Percentiles rank a stretch among this genome's conserved stretches.
phyloP scores from a whole-genome alignment of 2,888 invertebrate genomes.

The Apamea sordens region DNA sequence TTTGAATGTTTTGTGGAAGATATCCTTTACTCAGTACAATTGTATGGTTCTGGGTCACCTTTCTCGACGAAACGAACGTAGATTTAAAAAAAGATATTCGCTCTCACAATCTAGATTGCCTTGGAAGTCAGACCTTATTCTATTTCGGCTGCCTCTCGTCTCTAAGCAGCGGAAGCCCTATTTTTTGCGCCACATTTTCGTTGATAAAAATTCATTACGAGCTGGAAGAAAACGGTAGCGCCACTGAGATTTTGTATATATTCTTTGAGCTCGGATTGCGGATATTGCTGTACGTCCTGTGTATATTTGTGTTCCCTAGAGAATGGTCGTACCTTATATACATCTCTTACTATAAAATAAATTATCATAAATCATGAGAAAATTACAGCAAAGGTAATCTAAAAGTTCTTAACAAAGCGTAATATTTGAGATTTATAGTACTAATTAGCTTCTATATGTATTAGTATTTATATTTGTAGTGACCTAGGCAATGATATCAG shows the following conservation, averaged over 20 bases:
- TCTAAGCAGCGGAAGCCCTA: slow-evolving; percentile 30
- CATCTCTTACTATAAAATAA: slow-evolving; percentile 3
- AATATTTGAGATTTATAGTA: neutral
- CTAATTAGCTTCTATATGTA: neutral
- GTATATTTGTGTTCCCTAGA: slow-evolving; percentile 12
- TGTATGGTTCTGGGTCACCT: slow-evolving; percentile 27
- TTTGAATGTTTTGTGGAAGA: slow-evolving; percentile 36
- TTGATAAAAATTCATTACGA: slow-evolving; percentile 58
- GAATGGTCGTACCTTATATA: neutral
- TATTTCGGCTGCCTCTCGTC: slow-evolving; percentile 46
- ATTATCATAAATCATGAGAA: slow-evolving; percentile 1
- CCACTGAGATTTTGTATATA: slow-evolving; percentile 40
- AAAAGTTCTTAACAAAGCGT: neutral
- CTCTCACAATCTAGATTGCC: slow-evolving; percentile 42
- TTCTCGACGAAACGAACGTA: slow-evolving; percentile 10
- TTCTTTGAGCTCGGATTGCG: slow-evolving; percentile 42
- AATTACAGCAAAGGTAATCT: neutral
- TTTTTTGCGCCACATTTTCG: slow-evolving; percentile 44
- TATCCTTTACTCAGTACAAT: slow-evolving; percentile 15
- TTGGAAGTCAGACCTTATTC: slow-evolving; percentile 48
- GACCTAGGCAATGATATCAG: no score
- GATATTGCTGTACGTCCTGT: slow-evolving; percentile 17
- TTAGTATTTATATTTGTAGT: neutral
- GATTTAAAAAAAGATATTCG: slow-evolving; percentile 44
- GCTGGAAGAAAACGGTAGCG: slow-evolving; percentile 36